phyloP scores from a whole-genome alignment of 2,113 vertebrate genomes.

The Hypocryptadius cinnamomeus region DNA sequence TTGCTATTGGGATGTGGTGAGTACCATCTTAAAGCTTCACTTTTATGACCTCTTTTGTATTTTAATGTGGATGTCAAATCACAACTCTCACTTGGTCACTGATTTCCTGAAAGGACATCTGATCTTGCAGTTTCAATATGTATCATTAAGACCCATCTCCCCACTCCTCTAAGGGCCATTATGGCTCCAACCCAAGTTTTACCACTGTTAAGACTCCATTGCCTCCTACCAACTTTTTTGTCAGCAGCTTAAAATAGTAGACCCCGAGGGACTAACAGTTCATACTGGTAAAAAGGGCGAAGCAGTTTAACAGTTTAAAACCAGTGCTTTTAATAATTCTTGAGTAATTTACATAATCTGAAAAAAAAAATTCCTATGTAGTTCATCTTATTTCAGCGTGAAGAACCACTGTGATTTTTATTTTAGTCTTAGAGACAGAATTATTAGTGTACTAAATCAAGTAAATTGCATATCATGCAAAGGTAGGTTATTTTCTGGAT shows the following conservation, averaged over 20 bases:
- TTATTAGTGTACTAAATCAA: conserved; percentile 6
- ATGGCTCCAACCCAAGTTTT: background rate
- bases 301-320: background rate
- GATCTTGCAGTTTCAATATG: background rate
- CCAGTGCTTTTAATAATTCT: background rate
- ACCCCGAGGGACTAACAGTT: background rate
- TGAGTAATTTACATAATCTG: background rate
- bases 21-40: background rate
- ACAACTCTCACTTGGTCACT: background rate
- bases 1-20: background rate
- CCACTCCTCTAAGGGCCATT: background rate
- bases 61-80: background rate
- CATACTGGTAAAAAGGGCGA: background rate
- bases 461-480: background rate
- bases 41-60: background rate
- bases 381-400: background rate
- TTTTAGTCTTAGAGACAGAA: background rate
- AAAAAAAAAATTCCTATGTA: background rate
- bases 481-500: conserved; percentile 12
- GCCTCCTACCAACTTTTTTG: background rate
- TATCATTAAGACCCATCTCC: background rate
- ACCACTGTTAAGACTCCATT: background rate
- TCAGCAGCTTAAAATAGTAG: background rate
- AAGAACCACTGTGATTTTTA: background rate
- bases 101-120: background rate